Evolutionary conservation across 1,140 invertebrate genomes (phyloP), one percentile per base, ranked within the genome.

Genomic region (Halotydeus destructor): DNA sequence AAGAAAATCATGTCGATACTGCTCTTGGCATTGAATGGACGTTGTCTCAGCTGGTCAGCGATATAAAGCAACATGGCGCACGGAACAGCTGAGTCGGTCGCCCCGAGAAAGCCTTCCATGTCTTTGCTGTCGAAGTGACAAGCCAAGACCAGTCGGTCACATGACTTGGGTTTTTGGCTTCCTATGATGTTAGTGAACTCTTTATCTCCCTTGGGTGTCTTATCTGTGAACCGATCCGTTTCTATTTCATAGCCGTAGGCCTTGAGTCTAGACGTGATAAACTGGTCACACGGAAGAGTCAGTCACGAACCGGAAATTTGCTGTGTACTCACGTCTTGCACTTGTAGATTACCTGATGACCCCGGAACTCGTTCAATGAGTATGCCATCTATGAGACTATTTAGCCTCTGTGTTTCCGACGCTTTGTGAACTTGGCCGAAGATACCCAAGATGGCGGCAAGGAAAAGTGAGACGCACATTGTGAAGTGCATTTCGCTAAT

Each of bases 61-160:
- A 94, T 57, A 57, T 94, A 80, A 1, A 98, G 63, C 59, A 98
- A 65, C 72, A 96, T 88, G 8, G 85, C 77, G 61, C 93, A 98
- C 0, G 93, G 93, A 3, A 97, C 86, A 5, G 93, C 93, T 14
- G 88, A 96, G 57, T 99, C 93, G 1, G 76, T 93, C 2, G 93
- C 93, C 54, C 79, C 86, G 42, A 91, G 60, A 67, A 98, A 96
- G 5, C 69, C 62, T 45, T 66, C 64, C 31, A 28, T 31, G 2
- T 33, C 30, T 60, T 96, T 93, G 11, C 84, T 91, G 55, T 97
- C 91, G 59, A 86, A 94, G 63, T 97, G 91, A 54, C 88, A 94
- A 3, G 86, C 81, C 1, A 97, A 54, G 1, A 80, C 72, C 33
- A 96, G 58, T 55, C 70, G 79, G 45, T 80, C 63, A 44, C 74